Evolutionary conservation across 1,140 invertebrate species (phyloP), one percentile per base, ranked within the genome.

Genomic region (Ips typographus): DNA sequence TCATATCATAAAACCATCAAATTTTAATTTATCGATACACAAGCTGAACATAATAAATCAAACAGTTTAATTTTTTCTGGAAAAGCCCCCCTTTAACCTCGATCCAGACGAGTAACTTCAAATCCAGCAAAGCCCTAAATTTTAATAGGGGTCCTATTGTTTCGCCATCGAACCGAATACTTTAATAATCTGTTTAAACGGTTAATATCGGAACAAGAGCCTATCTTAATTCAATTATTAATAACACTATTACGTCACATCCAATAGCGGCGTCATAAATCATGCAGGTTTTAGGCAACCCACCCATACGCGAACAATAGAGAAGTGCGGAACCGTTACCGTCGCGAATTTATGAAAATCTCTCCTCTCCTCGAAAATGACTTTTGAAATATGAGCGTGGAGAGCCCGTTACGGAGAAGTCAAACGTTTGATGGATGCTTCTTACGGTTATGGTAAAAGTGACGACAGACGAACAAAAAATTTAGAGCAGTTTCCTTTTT

Each of bases 121-220:
- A 22, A 22, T 22, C 22, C 22, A 22, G 22, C 6, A 49, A 49
- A 40, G 5, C 39, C 2, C 40, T 22, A 22, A 58, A 40, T 60
- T 37, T 62, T 62, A 62, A 62, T 62, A 65, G 62, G 36, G 43
- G 7, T 52, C 22, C 62, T 56, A 55, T 65, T 65, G 62, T 65
- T 65, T 56, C 52, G 39, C 22, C 40, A 49, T 4, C 49, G 61
- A 52, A 53, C 7, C 38, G 51, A 55, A 3, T 65, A 65, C 62
- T 65, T 56, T 65, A 65, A 65, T 65, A 65, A 65, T 65, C 62
- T 65, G 55, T 65, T 65, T 65, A 55, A 65, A 65, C 62, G 56
- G 51, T 65, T 65, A 39, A 65, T 65, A 65, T 65, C 62, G 62
- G 40, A 65, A 53, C 39, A 43, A 53, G 40, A 47, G 51, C 44